phyloP scores from a whole-genome alignment of 2,113 vertebrate genomes.

The Dunckerocampus dactyliophorus region DNA sequence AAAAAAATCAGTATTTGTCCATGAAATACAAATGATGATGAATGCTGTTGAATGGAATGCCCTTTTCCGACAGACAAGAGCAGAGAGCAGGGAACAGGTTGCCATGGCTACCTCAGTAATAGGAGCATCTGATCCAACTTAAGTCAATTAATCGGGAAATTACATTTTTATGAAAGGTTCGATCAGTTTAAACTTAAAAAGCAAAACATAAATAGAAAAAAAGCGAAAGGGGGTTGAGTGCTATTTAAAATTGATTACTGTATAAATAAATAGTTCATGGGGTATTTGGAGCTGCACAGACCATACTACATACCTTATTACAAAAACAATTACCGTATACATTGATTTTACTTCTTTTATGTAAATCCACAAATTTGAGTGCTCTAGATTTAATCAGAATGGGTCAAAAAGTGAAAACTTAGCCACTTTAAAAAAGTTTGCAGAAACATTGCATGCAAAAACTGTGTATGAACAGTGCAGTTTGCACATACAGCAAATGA shows the following conservation, averaged over 20 bases:
- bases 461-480: not conserved
- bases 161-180: conserved; percentile 45
- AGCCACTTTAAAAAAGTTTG: not conserved
- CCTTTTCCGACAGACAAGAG: conserved; percentile 61
- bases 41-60: conserved; percentile 46
- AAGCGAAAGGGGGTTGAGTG: not conserved
- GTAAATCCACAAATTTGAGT: not conserved
- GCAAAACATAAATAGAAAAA: conserved; percentile 9
- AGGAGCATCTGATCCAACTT: conserved; percentile 51
- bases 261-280: not conserved
- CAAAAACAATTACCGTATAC: not conserved
- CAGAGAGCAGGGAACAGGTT: conserved; percentile 46
- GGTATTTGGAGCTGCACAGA: not conserved
- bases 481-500: no score
- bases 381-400: not conserved
- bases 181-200: conserved; percentile 42
- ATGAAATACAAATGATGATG: conserved; percentile 63
- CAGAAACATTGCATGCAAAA: not conserved
- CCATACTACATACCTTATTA: not conserved
- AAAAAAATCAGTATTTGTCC: conserved; percentile 24
- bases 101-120: conserved; percentile 63
- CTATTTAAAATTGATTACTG: conserved; percentile 27
- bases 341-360: not conserved
- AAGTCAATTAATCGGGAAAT: conserved; percentile 67
- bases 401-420: not conserved